Evolutionary conservation across 2,888 invertebrate genomes (phyloP), one percentile per base, ranked within the genome.

Genomic region (Agrotis ipsilon): DNA sequence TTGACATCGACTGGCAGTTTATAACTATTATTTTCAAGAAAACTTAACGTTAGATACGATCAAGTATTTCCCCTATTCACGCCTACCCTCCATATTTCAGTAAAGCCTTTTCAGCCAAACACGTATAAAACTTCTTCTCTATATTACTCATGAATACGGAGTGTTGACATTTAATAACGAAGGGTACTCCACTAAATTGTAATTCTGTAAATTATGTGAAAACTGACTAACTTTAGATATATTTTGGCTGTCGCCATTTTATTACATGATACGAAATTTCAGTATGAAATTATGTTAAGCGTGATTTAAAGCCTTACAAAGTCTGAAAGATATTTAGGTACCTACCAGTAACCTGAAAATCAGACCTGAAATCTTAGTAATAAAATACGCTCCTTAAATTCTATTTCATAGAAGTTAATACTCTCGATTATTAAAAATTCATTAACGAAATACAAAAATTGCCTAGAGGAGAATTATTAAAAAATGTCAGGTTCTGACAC

Each of bases 401-500:
- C 2, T 52, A 48, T 27, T 43, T 52, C 62, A n/a, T 27, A 21
- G 6, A 51, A 43, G 52, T 68, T 55, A 75, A 64, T 45, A 45
- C 32, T 52, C 11, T 43, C 21, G 16, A 21, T 24, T 45, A 57
- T 70, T 24, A 24, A 58, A 72, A 46, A 52, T 45, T 49, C 13
- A 52, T 68, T 49, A 27, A 75, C 63, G 43, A 60, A 14, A 63
- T 49, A 39, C 21, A 19, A 51, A 51, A 60, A 68, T 18, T 57
- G 32, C 51, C 60, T 55, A 18, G 27, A 45, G n/a, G 16, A 52
- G 54, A 72, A 72, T 63, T 68, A n/a, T 59, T 49, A 45, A 72
- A 72, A 72, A 62, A 49, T 60, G 49, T 48, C 64, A 80, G 59
- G 55, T 69, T 49, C 70, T 65, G 72, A 71, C 70, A 51, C 49